These are phyloP conservation scores for Globodera ellingtonae DNA, from an alignment of 1,140 invertebrate genomes.

Conservation along the genomic window DNA sequence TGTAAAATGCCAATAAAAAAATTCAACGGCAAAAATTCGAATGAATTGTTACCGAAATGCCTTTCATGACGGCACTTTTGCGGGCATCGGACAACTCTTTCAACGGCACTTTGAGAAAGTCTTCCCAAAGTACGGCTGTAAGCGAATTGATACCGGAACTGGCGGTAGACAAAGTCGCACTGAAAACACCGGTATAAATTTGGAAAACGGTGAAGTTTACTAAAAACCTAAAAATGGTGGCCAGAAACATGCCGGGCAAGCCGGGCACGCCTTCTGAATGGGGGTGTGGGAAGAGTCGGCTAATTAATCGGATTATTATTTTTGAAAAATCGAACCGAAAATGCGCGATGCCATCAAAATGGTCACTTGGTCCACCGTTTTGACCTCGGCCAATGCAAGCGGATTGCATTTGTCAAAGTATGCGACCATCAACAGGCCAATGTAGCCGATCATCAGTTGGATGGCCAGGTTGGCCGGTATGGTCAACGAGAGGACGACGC, in stretches of 20 bases:
- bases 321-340: conserved; percentile 49
- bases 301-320: conserved; percentile 5
- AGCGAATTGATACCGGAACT: conserved; percentile 55
- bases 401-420: conserved; percentile 59
- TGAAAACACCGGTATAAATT: not conserved
- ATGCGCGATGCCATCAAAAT: conserved; percentile 51
- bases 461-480: conserved; percentile 34
- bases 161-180: conserved; percentile 52
- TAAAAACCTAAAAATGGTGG: conserved; percentile 32
- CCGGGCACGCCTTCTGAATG: conserved; percentile 45
- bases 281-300: conserved; percentile 6
- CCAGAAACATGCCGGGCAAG: conserved; percentile 54
- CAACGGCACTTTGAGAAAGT: conserved; percentile 47
- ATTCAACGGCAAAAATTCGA: not conserved
- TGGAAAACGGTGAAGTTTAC: too few relatives aligned
- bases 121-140: conserved; percentile 55
- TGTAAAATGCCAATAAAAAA: not conserved
- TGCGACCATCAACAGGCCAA: conserved; percentile 54
- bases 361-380: conserved; percentile 52
- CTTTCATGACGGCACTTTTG: conserved; percentile 10
- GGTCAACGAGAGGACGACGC: conserved; percentile 45
- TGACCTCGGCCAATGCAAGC: conserved; percentile 47
- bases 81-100: conserved; percentile 31
- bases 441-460: conserved; percentile 38
- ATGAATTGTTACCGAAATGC: conserved; percentile 3